These are phyloP conservation scores for Isaurus tuberculatus DNA, from an alignment of 92 coral and sea anemone genomes.

Conservation along the genomic window DNA sequence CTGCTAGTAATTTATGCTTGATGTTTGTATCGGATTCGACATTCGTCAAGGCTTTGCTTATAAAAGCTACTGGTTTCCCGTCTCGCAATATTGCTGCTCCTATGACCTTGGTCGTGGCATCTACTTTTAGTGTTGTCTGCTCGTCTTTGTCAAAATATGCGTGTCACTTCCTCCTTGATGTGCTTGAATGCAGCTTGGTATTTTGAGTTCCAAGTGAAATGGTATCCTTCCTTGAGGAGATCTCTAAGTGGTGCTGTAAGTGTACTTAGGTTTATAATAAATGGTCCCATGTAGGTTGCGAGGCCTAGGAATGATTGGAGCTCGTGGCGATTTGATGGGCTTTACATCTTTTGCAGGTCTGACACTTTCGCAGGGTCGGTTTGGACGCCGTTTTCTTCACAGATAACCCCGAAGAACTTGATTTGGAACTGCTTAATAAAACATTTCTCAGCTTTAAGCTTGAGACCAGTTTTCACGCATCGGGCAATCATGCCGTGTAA, in stretches of 20 bases:
- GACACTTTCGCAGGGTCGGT: conserved; percentile 54
- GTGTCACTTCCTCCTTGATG: conserved; percentile 22
- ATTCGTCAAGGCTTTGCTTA: conserved; percentile 18
- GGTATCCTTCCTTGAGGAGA: conserved; percentile 21
- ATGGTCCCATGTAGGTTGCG: conserved; percentile 37
- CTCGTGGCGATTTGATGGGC: conserved; percentile 6
- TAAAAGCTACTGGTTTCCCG: conserved; percentile 46
- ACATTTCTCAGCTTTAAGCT: conserved; percentile 56
- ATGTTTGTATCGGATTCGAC: conserved; percentile 44
- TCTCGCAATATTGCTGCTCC: conserved; percentile 46
- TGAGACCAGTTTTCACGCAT: neutral
- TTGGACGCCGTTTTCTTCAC: conserved; percentile 43
- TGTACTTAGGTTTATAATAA: conserved; percentile 44
- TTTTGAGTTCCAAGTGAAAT: conserved; percentile 42
- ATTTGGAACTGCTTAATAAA: conserved; percentile 44
- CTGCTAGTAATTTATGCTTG: conserved; percentile 43
- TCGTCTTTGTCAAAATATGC: conserved; percentile 38
- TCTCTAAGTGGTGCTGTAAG: conserved; percentile 48
- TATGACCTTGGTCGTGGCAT: conserved; percentile 30
- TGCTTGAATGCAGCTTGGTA: conserved; percentile 35
- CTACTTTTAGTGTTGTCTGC: conserved; percentile 17
- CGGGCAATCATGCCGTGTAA: neutral
- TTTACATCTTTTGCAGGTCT: conserved; percentile 32
- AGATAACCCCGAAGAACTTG: conserved; percentile 64
- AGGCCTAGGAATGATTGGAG: conserved; percentile 50